Percentiles rank a stretch among this genome's conserved stretches.
Conservation (phyloP, 2,113 vertebrate species). For the Fulmarus glacialis region DNA sequence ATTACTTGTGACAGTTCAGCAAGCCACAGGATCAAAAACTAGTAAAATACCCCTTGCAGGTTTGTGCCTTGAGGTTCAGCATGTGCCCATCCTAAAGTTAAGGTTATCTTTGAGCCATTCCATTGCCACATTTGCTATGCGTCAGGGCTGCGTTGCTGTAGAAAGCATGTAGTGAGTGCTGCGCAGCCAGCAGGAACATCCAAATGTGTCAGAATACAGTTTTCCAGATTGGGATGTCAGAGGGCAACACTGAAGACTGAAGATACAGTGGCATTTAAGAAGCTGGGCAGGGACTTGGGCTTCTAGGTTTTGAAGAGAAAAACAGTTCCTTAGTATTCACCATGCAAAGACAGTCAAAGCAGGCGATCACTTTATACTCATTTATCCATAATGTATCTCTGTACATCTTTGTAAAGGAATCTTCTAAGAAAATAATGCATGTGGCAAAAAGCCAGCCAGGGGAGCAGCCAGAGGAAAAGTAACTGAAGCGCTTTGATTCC, state of each 20-base stretch:
- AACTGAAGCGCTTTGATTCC: constrained; percentile 56
- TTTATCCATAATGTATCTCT: background rate
- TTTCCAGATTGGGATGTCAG: background rate
- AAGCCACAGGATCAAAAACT: background rate
- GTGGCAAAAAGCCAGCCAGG: constrained; percentile 63
- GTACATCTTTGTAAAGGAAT: constrained; percentile 12
- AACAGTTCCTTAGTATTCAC: background rate
- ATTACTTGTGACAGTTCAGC: background rate
- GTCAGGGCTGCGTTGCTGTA: background rate
- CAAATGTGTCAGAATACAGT: rapidly evolving
- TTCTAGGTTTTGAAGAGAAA: background rate
- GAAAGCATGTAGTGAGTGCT: rapidly evolving
- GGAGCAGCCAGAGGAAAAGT: constrained; percentile 41
- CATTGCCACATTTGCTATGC: background rate
- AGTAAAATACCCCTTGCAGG: background rate
- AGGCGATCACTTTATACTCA: background rate
- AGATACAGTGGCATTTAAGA: background rate
- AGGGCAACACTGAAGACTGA: background rate
- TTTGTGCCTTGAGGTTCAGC: background rate
- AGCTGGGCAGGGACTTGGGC: background rate
- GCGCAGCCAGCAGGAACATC: background rate
- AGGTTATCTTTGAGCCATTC: background rate
- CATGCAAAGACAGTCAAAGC: background rate
- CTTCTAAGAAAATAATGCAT: constrained; percentile 60
- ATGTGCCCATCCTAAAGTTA: rapidly evolving